Evolutionary conservation across 2,797 vertebrate genomes (phyloP).

Genomic region (Tenualosa thibaudeaui): DNA sequence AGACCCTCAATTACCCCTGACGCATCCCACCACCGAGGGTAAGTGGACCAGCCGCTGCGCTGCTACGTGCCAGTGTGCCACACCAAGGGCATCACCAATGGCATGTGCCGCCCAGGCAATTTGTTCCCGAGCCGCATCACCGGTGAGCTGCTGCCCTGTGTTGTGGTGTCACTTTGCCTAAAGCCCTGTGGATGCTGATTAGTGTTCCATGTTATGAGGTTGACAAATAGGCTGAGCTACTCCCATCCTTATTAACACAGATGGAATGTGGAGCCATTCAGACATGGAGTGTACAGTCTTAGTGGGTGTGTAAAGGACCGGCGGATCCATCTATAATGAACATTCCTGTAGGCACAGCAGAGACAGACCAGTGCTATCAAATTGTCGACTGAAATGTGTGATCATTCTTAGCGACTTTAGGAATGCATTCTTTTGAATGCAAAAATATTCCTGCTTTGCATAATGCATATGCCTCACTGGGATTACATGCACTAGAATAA

Average conservation of each 20-base stretch:
- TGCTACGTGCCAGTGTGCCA: not conserved
- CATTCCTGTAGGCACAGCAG: not conserved
- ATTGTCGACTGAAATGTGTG: not conserved
- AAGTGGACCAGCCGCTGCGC: not conserved
- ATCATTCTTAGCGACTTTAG: not conserved
- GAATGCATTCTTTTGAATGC: not conserved
- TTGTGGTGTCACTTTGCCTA: not conserved
- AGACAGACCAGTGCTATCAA: not conserved
- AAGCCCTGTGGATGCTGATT: not conserved
- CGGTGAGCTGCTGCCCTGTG: not conserved
- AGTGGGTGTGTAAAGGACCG: not conserved
- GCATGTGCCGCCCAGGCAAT: not conserved
- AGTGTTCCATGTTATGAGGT: conserved; percentile 1
- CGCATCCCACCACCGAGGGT: not conserved
- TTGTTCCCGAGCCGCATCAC: not conserved
- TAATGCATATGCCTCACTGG: not conserved
- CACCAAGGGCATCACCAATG: not conserved
- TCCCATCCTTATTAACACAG: conserved; percentile 14
- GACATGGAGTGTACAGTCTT: not conserved
- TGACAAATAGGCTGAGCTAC: not conserved
- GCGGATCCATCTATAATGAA: not conserved
- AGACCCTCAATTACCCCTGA: conserved; percentile 28
- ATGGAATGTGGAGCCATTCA: not conserved
- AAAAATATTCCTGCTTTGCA: conserved; percentile 10
- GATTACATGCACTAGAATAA: not conserved